Percentiles rank a stretch among this genome's conserved stretches.
Conservation (phyloP, 2,113 vertebrate species). For the Chloropsis hardwickii region DNA sequence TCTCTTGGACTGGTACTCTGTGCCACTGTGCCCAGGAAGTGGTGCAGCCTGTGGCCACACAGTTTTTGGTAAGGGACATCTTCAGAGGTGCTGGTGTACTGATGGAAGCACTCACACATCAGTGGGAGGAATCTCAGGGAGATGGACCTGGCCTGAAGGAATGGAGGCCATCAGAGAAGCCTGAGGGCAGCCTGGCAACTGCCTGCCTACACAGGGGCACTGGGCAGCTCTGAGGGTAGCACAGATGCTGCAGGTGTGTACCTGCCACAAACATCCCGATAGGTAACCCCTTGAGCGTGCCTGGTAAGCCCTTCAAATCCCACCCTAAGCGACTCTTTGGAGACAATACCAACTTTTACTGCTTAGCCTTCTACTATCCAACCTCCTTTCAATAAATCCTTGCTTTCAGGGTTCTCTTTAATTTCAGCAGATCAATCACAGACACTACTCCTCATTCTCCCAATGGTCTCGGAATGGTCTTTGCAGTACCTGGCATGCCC, state of each 20-base stretch:
- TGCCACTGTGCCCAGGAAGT: neutral
- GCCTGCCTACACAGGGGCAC: neutral
- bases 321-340: neutral
- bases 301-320: neutral
- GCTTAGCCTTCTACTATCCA: neutral
- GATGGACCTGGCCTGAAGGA: neutral
- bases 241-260: neutral
- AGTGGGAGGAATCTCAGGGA: neutral
- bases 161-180: neutral
- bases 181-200: neutral
- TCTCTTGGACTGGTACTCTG: neutral
- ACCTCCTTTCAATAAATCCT: neutral
- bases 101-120: neutral
- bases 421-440: neutral
- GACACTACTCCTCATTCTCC: neutral
- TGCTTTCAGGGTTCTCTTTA: neutral
- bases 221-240: neutral
- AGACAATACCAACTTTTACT: neutral
- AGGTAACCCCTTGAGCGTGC: neutral
- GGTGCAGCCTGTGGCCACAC: neutral
- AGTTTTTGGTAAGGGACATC: neutral
- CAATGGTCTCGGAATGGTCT: neutral
- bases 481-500: neutral
- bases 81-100: neutral
- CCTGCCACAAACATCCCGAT: accelerated